Evolutionary conservation across 53 echinoderm and acorn worm genomes (phyloP).

Genomic region (Hippasteria phrygiana): DNA sequence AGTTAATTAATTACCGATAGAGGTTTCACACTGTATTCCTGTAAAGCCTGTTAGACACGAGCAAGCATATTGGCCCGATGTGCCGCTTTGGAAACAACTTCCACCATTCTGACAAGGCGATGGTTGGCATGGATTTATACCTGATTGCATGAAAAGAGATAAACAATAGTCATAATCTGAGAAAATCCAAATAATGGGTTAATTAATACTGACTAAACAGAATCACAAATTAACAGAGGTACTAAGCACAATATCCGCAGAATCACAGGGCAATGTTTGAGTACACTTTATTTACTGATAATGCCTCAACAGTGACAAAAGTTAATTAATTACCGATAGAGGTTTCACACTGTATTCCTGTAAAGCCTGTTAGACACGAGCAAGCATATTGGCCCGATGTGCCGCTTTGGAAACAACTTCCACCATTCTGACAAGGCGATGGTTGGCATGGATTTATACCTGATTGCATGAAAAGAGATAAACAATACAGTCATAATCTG

Average conservation of each 20-base stretch:
- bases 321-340: too few relatives aligned
- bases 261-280: too few relatives aligned
- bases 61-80: too few relatives aligned
- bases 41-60: too few relatives aligned
- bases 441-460: neutral
- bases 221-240: too few relatives aligned
- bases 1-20: too few relatives aligned
- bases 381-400: neutral
- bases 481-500: neutral
- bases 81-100: neutral
- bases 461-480: neutral
- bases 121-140: slow-evolving; percentile 9
- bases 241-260: too few relatives aligned
- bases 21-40: too few relatives aligned
- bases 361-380: neutral
- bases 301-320: too few relatives aligned
- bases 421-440: slow-evolving; percentile 21
- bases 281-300: too few relatives aligned
- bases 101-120: slow-evolving; percentile 31
- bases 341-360: slow-evolving; percentile 12
- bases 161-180: neutral
- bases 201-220: too few relatives aligned
- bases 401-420: neutral
- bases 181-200: too few relatives aligned
- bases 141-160: neutral